These are phyloP conservation scores for Nephrotoma appendiculata DNA, from an alignment of 2,888 invertebrate species.

Conservation along the genomic window DNA sequence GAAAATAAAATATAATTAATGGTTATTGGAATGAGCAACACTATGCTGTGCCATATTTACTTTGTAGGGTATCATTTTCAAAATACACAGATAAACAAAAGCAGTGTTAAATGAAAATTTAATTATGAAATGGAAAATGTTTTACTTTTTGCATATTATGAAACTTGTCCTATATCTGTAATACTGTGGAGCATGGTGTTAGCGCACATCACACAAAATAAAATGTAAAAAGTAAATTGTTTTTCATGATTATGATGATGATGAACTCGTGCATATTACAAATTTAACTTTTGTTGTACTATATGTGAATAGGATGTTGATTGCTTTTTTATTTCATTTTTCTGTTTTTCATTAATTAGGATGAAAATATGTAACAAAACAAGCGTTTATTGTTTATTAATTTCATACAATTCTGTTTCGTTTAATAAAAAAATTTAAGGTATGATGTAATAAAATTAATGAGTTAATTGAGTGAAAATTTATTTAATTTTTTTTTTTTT, in stretches of 20 bases:
- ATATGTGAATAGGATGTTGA: neutral
- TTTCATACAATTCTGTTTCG: neutral
- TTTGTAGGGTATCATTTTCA: neutral
- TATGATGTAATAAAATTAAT: neutral
- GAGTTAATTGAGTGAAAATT: neutral
- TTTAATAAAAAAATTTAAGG: neutral
- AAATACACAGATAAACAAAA: neutral
- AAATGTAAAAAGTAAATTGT: neutral
- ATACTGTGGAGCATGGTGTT: neutral
- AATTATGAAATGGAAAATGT: neutral
- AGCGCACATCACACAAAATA: neutral
- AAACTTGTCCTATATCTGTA: neutral
- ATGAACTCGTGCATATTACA: neutral
- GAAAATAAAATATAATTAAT: neutral
- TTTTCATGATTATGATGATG: neutral
- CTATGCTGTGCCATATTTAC: neutral
- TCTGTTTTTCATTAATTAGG: neutral
- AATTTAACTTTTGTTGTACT: neutral
- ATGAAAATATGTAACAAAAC: neutral
- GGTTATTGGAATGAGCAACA: neutral
- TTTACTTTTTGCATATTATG: neutral
- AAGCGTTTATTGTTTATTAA: neutral
- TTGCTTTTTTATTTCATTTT: neutral
- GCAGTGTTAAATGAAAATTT: neutral
- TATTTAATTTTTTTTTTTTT: neutral